phyloP scores from a whole-genome alignment of 2,797 vertebrate species.

The Paramormyrops hopkinsi region DNA sequence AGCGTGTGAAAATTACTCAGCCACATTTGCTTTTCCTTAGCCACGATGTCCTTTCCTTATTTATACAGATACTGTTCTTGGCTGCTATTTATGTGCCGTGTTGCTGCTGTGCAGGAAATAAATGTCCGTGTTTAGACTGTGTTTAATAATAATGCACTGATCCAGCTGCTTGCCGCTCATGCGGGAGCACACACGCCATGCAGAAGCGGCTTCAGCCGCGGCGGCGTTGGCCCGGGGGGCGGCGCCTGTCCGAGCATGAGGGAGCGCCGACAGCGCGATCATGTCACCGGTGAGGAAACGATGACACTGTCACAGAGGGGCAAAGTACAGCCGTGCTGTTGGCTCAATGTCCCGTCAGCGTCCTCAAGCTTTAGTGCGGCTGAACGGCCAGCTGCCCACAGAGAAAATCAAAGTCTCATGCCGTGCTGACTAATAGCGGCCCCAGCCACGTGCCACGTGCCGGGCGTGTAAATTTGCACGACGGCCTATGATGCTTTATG shows the following conservation, averaged over 20 bases:
- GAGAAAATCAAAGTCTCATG: constrained; percentile 60
- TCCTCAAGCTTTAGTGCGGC: constrained; percentile 31
- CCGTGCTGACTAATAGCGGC: constrained; percentile 63
- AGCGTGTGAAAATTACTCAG: constrained; percentile 54
- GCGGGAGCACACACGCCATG: background rate
- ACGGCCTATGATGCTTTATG: background rate
- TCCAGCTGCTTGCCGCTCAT: background rate
- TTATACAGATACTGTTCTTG: constrained; percentile 35
- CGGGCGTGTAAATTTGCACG: background rate
- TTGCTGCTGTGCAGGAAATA: constrained; percentile 25
- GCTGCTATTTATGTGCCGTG: constrained; percentile 58
- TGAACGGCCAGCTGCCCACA: background rate
- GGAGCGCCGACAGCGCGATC: constrained; percentile 66
- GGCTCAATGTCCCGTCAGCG: constrained; percentile 59
- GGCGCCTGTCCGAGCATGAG: constrained; percentile 2
- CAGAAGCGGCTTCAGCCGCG: background rate
- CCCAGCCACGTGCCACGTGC: background rate
- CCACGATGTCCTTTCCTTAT: constrained; percentile 63
- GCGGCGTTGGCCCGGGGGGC: no score
- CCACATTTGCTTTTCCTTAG: constrained; percentile 57
- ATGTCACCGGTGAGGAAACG: constrained; percentile 60
- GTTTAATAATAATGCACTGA: background rate
- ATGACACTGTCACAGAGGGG: constrained; percentile 53
- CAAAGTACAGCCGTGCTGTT: constrained; percentile 60
- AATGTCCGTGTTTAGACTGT: background rate